phyloP scores from a whole-genome alignment of 53 echinoderm and acorn worm genomes.

The Glandiceps talaboti region DNA sequence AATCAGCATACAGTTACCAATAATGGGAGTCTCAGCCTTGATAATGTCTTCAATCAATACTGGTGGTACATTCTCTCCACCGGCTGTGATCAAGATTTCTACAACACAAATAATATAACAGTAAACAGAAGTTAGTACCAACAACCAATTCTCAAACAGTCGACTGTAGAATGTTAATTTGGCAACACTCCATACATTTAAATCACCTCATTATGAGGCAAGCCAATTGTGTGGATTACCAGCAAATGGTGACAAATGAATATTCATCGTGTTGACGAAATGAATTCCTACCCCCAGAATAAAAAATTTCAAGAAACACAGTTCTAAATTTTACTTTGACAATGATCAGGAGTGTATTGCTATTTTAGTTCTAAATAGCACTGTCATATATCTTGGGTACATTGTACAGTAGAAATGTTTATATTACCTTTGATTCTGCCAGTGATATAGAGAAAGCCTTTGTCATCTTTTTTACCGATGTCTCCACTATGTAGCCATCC shows the following conservation, averaged over 20 bases:
- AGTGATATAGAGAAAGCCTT: conserved; percentile 83
- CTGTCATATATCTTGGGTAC: not conserved
- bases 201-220: too few relatives aligned
- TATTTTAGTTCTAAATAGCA: not conserved
- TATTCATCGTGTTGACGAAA: too few relatives aligned
- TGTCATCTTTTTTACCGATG: conserved; percentile 63
- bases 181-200: too few relatives aligned
- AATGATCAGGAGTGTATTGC: not conserved
- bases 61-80: conserved; percentile 97
- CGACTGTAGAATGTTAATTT: too few relatives aligned
- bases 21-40: conserved; percentile 59
- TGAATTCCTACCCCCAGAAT: too few relatives aligned
- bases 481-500: conserved; percentile 96
- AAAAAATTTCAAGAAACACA: not conserved
- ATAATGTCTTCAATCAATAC: conserved; percentile 79
- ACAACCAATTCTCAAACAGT: too few relatives aligned
- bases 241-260: too few relatives aligned
- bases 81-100: conserved; percentile 97
- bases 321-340: not conserved
- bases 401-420: too few relatives aligned
- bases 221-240: too few relatives aligned
- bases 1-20: conserved; percentile 94
- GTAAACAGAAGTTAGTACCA: too few relatives aligned
- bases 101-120: too few relatives aligned
- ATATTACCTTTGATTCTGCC: conserved; percentile 87